Evolutionary conservation across 2,888 invertebrate species (phyloP), one percentile per base, ranked within the genome.

Genomic region (Melanotus villosus): DNA sequence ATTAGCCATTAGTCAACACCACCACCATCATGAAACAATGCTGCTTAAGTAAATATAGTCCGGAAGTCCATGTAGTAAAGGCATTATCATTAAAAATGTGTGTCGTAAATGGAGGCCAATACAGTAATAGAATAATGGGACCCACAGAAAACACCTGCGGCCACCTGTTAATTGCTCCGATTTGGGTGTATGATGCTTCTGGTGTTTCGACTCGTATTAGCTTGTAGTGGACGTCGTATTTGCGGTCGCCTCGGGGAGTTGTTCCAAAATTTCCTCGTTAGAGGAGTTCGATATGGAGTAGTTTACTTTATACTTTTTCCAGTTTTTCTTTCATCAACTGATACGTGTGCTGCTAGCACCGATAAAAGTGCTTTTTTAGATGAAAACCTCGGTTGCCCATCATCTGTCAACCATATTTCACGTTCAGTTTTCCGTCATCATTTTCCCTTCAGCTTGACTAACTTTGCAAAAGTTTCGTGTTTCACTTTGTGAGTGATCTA

Each of bases 101-200:
- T 19, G 23, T 12, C 19, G 23, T 26, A 47, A 12, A 14, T 26
- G 47, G 12, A 23, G 23, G 14, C 14, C n/a, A n/a, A n/a, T n/a
- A 41, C 12, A 12, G 14, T 41, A 16, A 59, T 58, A 56, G 52
- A 52, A 60, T 21, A 45, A 45, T 54, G 41, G 52, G 30, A 38
- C 19, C n/a, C 47, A 9, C 16, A 26, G 36, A 54, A 60, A 67
- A 52, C 66, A 67, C 66, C 66, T 67, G 66, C 66, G 66, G 52
- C 60, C 66, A 67, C 66, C 66, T 67, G 66, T 67, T 67, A 67
- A 67, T 67, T 54, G 41, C 34, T 18, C 45, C 56, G 19, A 34
- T 41, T 2, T 7, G 30, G 7, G 52, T 10, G 3, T 23, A 32
- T n/a, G 23, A 30, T 18, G 10, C 21, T 14, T 9, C 7, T 21